Evolutionary conservation across 1,140 invertebrate genomes (phyloP).

Genomic region (Batillaria attramentaria): DNA sequence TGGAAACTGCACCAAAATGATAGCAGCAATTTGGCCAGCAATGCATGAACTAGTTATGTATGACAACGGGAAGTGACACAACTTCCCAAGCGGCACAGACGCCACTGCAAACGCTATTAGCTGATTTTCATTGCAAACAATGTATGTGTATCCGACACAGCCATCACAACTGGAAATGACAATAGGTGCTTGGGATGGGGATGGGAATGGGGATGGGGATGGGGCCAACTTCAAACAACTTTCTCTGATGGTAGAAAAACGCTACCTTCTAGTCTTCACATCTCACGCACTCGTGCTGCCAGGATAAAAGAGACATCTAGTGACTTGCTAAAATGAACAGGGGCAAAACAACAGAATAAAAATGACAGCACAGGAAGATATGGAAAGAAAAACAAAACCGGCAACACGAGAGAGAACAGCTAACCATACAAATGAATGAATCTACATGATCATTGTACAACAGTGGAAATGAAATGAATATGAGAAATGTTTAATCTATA

Average conservation of each 20-base stretch:
- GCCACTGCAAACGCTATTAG: conserved; percentile 12
- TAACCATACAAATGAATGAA: conserved; percentile 26
- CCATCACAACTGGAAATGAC: not conserved
- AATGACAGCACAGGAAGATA: conserved; percentile 5
- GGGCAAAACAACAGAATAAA: conserved; percentile 13
- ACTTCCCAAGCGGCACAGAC: not conserved
- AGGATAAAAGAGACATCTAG: conserved; percentile 17
- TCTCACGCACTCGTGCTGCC: conserved; percentile 8
- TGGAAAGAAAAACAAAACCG: not conserved
- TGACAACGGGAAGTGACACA: too few relatives aligned
- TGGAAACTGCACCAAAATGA: not conserved
- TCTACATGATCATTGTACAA: conserved; percentile 6
- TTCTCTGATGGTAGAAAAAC: not conserved
- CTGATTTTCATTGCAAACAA: not conserved
- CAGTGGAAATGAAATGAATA: conserved; percentile 2
- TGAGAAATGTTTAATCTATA: not conserved
- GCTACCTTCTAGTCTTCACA: conserved; percentile 11
- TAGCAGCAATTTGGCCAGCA: conserved; percentile 7
- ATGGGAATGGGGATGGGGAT: too few relatives aligned
- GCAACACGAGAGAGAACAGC: conserved; percentile 10
- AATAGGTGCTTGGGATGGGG: too few relatives aligned
- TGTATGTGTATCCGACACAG: not conserved
- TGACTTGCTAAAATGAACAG: conserved; percentile 5
- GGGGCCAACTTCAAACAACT: not conserved
- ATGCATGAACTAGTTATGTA: too few relatives aligned